These are phyloP conservation scores for Psix sp. DNA, from an alignment of 1,140 invertebrate genomes.

Conservation along the genomic window DNA sequence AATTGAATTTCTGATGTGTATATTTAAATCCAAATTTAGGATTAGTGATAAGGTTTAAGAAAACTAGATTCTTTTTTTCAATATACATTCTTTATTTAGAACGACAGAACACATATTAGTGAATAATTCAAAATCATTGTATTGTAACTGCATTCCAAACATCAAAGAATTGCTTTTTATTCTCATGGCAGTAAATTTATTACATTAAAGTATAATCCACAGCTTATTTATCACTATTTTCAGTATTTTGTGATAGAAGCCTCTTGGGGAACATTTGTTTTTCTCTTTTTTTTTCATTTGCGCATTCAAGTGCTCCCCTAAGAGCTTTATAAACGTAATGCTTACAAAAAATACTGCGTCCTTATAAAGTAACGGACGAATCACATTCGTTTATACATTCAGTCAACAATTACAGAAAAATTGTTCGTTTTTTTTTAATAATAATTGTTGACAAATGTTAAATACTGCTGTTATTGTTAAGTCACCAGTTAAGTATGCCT, in stretches of 20 bases:
- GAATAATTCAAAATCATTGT: constrained; percentile 43
- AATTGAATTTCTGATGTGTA: too few relatives aligned
- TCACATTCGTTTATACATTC: constrained; percentile 38
- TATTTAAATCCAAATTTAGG: too few relatives aligned
- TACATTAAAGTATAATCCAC: constrained; percentile 2
- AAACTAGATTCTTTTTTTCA: constrained; percentile 13
- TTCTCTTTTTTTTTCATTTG: constrained; percentile 24
- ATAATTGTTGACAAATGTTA: constrained; percentile 22
- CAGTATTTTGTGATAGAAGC: constrained; percentile 23
- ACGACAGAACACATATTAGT: constrained; percentile 54
- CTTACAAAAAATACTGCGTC: constrained; percentile 60
- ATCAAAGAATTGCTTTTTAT: constrained; percentile 7
- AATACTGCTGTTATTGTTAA: constrained; percentile 49
- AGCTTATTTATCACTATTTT: constrained; percentile 4
- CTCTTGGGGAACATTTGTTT: not conserved
- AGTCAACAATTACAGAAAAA: constrained; percentile 47
- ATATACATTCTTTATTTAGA: constrained; percentile 59
- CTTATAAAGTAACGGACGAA: constrained; percentile 38
- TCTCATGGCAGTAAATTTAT: constrained; percentile 45
- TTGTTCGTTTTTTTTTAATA: constrained; percentile 5
- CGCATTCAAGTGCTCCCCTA: too few relatives aligned
- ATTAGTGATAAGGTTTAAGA: too few relatives aligned
- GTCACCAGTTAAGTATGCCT: constrained; percentile 17
- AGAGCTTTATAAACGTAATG: constrained; percentile 4
- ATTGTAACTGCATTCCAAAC: constrained; percentile 6